Percentiles rank a stretch among this genome's conserved stretches.
phyloP scores from a whole-genome alignment of 2,797 vertebrate genomes.

The Bradypodion pumilum region DNA sequence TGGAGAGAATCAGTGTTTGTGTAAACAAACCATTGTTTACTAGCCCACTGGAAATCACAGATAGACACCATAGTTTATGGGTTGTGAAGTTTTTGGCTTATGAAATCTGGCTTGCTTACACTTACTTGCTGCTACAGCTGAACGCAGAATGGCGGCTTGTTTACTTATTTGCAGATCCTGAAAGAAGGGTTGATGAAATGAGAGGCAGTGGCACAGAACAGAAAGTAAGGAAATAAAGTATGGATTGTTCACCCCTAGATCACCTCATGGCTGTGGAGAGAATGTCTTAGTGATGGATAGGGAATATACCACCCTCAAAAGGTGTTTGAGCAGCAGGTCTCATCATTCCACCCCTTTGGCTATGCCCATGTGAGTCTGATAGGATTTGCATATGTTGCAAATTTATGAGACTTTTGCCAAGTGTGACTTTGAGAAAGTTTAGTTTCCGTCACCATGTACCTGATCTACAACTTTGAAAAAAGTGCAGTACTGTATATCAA shows the following conservation, averaged over 20 bases:
- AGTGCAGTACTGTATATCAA: not conserved
- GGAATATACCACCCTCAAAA: not conserved
- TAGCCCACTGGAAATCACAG: not conserved
- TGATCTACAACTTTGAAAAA: not conserved
- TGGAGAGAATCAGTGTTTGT: not conserved
- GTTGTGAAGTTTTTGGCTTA: not conserved
- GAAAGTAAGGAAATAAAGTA: not conserved
- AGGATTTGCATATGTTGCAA: too few relatives aligned
- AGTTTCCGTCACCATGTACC: not conserved
- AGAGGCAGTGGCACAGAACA: not conserved
- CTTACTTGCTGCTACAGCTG: not conserved
- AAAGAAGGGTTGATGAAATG: not conserved
- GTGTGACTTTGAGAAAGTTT: not conserved
- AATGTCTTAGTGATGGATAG: not conserved
- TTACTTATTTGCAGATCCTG: not conserved
- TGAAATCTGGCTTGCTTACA: not conserved
- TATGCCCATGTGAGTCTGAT: not conserved
- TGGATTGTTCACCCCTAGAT: not conserved
- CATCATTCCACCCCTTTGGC: not conserved
- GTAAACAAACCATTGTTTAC: not conserved
- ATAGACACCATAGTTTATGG: not conserved
- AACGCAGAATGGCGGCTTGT: not conserved
- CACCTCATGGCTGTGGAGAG: not conserved
- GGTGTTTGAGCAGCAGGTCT: not conserved
- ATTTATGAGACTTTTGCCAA: not conserved